A percentile compares a stretch with the other conserved stretches of the same genome.
These are phyloP conservation scores for Triplophysa bombifrons DNA, from an alignment of 2,797 vertebrate species.

Conservation along the genomic window DNA sequence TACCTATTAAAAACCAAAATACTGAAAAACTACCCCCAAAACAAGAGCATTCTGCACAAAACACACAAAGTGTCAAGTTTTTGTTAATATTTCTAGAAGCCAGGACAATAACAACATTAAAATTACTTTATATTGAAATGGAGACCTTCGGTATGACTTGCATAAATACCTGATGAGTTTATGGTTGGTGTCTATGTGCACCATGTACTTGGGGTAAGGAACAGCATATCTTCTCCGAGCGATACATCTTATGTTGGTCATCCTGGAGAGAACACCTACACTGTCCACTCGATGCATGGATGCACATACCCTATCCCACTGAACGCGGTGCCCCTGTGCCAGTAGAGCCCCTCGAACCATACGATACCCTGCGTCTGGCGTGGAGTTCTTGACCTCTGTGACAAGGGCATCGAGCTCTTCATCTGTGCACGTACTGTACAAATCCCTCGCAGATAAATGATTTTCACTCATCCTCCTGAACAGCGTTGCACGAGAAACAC, in stretches of 20 bases:
- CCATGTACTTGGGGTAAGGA: background rate
- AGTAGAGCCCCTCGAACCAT: conserved; percentile 13
- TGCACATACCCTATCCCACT: background rate
- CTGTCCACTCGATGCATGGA: conserved; percentile 13
- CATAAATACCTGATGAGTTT: conserved; percentile 6
- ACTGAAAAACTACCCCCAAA: too few relatives aligned
- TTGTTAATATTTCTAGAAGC: too few relatives aligned
- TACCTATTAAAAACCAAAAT: background rate
- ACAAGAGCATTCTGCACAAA: too few relatives aligned
- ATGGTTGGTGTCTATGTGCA: conserved; percentile 7
- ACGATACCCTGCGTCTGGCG: background rate
- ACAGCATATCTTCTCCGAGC: background rate
- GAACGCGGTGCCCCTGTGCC: background rate
- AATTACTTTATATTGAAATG: too few relatives aligned
- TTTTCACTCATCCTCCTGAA: too few relatives aligned
- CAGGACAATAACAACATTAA: too few relatives aligned
- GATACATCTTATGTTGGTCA: background rate
- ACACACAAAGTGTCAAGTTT: too few relatives aligned
- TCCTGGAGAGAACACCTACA: background rate
- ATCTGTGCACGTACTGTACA: background rate
- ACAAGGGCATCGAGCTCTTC: background rate
- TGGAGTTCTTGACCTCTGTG: background rate
- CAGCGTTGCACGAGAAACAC: background rate
- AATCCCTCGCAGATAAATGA: background rate
- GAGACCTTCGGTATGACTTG: too few relatives aligned